Evolutionary conservation across 2,888 invertebrate species (phyloP), one percentile per base, ranked within the genome.

Genomic region (Cheilosia urbana): DNA sequence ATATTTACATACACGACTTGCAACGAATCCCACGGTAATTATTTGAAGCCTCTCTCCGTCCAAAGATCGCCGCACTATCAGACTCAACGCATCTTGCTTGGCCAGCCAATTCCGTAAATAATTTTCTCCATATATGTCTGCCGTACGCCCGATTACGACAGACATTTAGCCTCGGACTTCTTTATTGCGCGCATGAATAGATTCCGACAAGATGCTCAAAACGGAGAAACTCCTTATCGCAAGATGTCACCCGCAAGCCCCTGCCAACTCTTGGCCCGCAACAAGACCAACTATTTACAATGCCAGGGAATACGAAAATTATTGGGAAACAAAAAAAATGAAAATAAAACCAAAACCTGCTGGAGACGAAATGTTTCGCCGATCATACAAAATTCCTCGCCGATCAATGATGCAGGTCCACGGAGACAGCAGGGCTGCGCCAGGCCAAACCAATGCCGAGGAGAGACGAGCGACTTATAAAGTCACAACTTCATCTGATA

Each of bases 401-500:
- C 72, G 66, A 82, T 82, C 78, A 72, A 73, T 72, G 78, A 78
- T 78, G 72, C 72, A 68, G 69, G 79, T 84, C 75, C 65, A 80
- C 65, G 80, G 84, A 80, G 84, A 84, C 84, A 80, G 71, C 75
- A 84, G 75, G 84, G 84, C 84, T 84, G 68, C 83, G 51, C 62
- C 63, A 69, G 60, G 51, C 75, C 68, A 57, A 58, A 60, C 34
- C 77, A 62, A 45, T 53, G 47, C 62, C 53, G 66, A 60, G 76
- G 60, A 83, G 83, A 73, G 82, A 79, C 63, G 63, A 79, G 60
- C 84, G 84, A 80, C 80, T 84, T 82, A 82, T 82, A 82, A 87
- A 82, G 82, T 83, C 82, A 78, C 87, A 83, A 84, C 80, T 83
- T 77, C 83, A 78, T 80, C 87, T 87, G 83, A 87, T 87, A 84